Evolutionary conservation across 2,797 vertebrate species (phyloP).

Genomic region (Leptoclinus maculatus): DNA sequence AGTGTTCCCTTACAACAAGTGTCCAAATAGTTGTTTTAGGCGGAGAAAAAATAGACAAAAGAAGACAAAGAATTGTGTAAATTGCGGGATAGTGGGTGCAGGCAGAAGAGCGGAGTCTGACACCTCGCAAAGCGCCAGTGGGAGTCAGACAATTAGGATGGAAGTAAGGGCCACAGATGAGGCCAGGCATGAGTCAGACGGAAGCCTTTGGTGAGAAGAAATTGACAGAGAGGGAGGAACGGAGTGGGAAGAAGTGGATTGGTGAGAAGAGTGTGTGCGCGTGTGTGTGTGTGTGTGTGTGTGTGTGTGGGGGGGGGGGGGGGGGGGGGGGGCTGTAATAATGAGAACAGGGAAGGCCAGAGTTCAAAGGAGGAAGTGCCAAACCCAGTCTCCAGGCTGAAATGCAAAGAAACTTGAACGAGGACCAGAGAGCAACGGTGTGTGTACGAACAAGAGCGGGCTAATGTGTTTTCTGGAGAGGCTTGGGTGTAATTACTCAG

Average conservation of each 20-base stretch:
- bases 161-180: slow-evolving; percentile 55
- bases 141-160: slow-evolving; percentile 75
- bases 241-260: slow-evolving; percentile 61
- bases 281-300: slow-evolving; percentile 4
- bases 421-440: slow-evolving; percentile 6
- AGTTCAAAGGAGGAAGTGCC: slow-evolving; percentile 22
- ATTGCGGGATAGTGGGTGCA: slow-evolving; percentile 42
- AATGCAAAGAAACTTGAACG: slow-evolving; percentile 18
- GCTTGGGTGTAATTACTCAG: slow-evolving; percentile 45
- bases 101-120: slow-evolving; percentile 50
- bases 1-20: slow-evolving; percentile 1
- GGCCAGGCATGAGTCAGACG: slow-evolving; percentile 67
- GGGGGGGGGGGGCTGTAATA: slow-evolving; percentile 26
- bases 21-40: slow-evolving; percentile 3
- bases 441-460: slow-evolving; percentile 15
- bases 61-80: slow-evolving; percentile 22
- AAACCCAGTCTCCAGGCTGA: slow-evolving; percentile 14
- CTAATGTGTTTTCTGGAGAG: slow-evolving; percentile 17
- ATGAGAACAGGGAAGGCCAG: slow-evolving; percentile 46
- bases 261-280: slow-evolving; percentile 44
- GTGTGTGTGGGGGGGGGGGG: too few species aligned
- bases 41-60: neutral
- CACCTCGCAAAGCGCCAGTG: slow-evolving; percentile 61
- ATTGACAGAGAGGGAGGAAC: slow-evolving; percentile 58
- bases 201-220: slow-evolving; percentile 54